These are phyloP conservation scores for Galeopterus variegatus DNA, from an alignment of 2,113 vertebrate species.

Conservation along the genomic window DNA sequence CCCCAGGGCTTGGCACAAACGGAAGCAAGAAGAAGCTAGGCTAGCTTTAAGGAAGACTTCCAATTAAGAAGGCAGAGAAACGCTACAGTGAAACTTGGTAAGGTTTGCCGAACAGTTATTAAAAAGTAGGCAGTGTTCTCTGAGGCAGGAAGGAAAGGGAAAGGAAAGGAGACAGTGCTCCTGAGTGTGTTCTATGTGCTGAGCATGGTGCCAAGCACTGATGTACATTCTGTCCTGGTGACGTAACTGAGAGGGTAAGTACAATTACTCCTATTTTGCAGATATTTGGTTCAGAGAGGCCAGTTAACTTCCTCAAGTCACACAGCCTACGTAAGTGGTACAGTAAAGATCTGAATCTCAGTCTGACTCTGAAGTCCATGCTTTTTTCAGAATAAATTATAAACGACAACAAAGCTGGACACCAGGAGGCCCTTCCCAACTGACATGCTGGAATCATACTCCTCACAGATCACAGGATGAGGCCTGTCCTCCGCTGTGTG, in stretches of 20 bases:
- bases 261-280: accelerated
- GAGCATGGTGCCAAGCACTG: background rate
- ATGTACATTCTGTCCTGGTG: background rate
- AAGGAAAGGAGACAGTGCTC: background rate
- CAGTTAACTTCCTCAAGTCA: background rate
- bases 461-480: background rate
- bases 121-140: background rate
- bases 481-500: background rate
- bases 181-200: background rate
- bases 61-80: background rate
- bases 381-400: background rate
- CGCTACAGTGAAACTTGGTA: background rate
- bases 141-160: background rate
- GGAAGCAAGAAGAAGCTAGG: background rate
- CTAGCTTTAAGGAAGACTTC: background rate
- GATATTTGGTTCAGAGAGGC: slow-evolving; percentile 19
- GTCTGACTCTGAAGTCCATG: background rate
- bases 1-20: background rate
- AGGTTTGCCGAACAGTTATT: background rate
- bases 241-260: background rate
- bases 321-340: background rate
- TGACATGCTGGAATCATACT: background rate
- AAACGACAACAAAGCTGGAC: background rate
- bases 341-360: background rate
- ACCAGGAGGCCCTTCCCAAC: background rate